Evolutionary conservation across 2,797 vertebrate genomes (phyloP).

Genomic region (Anisognathus igniventris): DNA sequence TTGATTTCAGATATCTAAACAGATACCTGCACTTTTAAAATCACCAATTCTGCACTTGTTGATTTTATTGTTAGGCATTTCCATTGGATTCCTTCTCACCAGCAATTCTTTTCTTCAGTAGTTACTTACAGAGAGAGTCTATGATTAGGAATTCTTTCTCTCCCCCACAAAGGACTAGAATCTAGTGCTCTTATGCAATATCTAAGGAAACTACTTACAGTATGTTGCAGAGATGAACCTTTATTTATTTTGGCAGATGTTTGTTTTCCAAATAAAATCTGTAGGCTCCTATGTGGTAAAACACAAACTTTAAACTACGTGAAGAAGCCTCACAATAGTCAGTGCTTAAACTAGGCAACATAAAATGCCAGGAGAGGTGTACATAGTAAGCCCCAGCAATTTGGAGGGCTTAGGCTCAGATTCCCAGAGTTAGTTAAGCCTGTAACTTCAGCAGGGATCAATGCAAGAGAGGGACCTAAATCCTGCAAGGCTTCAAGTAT

Average conservation of each 20-base stretch:
- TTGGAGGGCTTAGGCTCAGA: neutral
- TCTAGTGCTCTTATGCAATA: neutral
- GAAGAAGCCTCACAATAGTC: neutral
- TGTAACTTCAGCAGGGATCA: neutral
- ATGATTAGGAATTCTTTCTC: neutral
- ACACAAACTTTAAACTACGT: neutral
- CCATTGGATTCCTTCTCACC: neutral
- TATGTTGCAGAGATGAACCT: neutral
- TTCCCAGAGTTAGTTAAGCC: neutral
- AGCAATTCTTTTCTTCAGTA: neutral
- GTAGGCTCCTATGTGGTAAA: neutral
- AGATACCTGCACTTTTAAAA: neutral
- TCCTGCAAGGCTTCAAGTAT: neutral
- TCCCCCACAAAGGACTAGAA: accelerated
- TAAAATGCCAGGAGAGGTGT: neutral
- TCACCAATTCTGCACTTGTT: accelerated
- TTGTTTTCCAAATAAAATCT: neutral
- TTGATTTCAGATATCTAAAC: neutral
- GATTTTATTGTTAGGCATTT: neutral
- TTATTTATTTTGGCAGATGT: neutral
- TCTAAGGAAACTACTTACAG: neutral
- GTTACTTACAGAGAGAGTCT: neutral
- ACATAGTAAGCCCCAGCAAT: neutral
- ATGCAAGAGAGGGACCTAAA: neutral
- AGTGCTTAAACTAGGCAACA: neutral